Percentiles rank a stretch among this genome's conserved stretches.
These are phyloP conservation scores for Hydropotes inermis DNA, from an alignment of 2,113 vertebrate species.

Conservation along the genomic window DNA sequence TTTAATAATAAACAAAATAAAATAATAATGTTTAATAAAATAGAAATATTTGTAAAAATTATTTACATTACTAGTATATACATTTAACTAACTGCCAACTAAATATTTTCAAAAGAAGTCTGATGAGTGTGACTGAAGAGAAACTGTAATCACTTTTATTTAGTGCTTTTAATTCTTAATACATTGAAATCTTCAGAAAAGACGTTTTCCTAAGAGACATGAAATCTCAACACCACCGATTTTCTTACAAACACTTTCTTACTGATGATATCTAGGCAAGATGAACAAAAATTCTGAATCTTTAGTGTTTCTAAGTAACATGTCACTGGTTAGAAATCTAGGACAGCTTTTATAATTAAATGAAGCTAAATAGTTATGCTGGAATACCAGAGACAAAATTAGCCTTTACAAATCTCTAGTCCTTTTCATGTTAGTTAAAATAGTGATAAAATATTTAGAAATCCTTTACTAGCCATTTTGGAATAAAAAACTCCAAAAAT, in stretches of 20 bases:
- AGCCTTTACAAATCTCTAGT: not conserved
- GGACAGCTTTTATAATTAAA: not conserved
- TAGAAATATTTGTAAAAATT: not conserved
- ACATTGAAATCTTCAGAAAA: not conserved
- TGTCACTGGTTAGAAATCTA: not conserved
- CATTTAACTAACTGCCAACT: not conserved
- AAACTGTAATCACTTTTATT: not conserved
- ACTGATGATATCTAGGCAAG: not conserved
- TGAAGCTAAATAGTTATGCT: not conserved
- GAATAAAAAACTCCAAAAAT: not conserved
- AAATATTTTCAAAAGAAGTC: not conserved
- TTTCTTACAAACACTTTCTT: not conserved
- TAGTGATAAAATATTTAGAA: not conserved
- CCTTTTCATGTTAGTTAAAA: not conserved
- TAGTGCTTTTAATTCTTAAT: constrained; percentile 8
- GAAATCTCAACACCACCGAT: not conserved
- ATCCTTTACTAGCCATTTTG: not conserved
- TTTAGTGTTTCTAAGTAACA: not conserved
- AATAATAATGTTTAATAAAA: not conserved
- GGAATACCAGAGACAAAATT: not conserved
- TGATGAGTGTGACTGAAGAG: not conserved
- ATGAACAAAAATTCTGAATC: not conserved
- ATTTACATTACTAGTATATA: not conserved
- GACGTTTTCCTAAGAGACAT: not conserved
- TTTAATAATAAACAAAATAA: not conserved